phyloP scores from a whole-genome alignment of 2,113 vertebrate genomes.

The Rhinopithecus roxellana region DNA sequence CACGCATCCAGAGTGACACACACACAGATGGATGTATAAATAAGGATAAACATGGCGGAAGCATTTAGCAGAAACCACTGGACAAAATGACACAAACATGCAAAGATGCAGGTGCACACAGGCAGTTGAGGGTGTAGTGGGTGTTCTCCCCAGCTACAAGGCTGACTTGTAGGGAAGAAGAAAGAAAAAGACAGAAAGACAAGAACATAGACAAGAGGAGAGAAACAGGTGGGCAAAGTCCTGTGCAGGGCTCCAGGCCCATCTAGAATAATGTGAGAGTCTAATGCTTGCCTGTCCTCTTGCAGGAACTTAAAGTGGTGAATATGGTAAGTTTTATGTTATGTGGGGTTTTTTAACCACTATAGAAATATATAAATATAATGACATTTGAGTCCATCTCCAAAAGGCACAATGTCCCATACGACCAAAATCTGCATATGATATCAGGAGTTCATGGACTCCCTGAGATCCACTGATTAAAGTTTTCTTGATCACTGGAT shows the following conservation, averaged over 20 bases:
- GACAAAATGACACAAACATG: not conserved
- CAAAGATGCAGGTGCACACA: not conserved
- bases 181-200: not conserved
- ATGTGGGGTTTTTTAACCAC: too few species aligned
- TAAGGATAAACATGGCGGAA: not conserved
- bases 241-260: not conserved
- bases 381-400: too few species aligned
- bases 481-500: too few species aligned
- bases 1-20: too few species aligned
- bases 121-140: not conserved
- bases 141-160: not conserved
- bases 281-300: not conserved
- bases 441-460: too few species aligned
- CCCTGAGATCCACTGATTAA: too few species aligned
- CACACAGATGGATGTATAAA: not conserved
- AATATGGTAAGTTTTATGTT: too few species aligned
- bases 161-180: not conserved
- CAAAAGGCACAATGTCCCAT: too few species aligned
- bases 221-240: not conserved
- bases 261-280: not conserved
- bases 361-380: too few species aligned
- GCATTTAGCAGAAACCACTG: not conserved
- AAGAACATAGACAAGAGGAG: not conserved
- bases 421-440: too few species aligned
- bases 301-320: not conserved